Base-by-base conservation (phyloP, 2,888 invertebrate species). In the Pterostichus madidus region DNA sequence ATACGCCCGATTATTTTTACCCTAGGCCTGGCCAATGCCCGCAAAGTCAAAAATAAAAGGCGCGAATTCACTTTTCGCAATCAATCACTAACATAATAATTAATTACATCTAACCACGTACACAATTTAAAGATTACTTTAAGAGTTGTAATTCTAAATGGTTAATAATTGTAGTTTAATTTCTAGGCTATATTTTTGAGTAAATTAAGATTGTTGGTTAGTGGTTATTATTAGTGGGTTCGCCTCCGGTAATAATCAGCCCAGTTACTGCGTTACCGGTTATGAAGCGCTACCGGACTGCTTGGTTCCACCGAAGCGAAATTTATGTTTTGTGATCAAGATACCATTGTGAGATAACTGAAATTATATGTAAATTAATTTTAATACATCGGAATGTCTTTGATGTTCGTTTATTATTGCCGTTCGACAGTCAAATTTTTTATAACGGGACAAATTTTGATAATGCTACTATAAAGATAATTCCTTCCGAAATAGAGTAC, bases 301-400 rank as follows among this genome's bases (percentile, higher is more conserved):
- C 53, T 24, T 15, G 39, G 35, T 8, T 10, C 8, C 6, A 10
- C 32, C 78, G 44, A 59, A 78, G 44, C 78, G n/a, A 78, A 78
- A 78, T 78, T 78, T 78, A 78, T 77, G 59, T 77, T 44, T 39
- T 56, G 56, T 78, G 78, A 59, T 56, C 78, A 56, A 78, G 78
- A 78, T 78, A 59, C 59, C 78, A 77, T 53, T 59, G 56, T 77
- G 13, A 59, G 78, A 78, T 78, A 78, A 61, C 11, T 35, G 6
- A 78, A 78, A 78, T 78, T 78, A 44, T 78, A 78, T 78, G 78
- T 78, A 78, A 61, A 78, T 78, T 78, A 56, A 78, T 61, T 56
- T 78, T 78, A 78, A 78, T 78, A 8, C 61, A 4, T 32, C 59
- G 39, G 78, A 15, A 56, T 56, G 44, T 35, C 78, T 78, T 78